Evolutionary conservation across 2,888 invertebrate genomes (phyloP), one percentile per base, ranked within the genome.

Genomic region (Meloe dianella): DNA sequence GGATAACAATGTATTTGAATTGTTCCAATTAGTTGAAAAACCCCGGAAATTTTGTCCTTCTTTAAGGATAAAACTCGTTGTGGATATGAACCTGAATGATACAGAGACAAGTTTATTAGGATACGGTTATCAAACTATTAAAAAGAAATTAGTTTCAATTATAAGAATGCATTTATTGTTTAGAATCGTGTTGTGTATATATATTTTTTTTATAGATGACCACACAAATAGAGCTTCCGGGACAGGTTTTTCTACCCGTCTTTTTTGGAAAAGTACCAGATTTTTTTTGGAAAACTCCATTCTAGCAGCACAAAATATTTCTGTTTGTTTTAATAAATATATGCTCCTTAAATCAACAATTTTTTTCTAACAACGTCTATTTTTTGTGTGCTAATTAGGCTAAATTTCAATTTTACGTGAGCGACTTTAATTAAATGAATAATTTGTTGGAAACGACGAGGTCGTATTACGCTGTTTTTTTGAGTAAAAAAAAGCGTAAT

Each of bases 91-190:
- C 20, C 20, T 47, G 20, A 47, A 47, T 47, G 47, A 20, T 47
- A 47, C 20, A 47, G 8, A 20, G 47, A 47, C 20, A 47, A 17
- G 20, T 20, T 47, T 20, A 47, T 47, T 47, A 10, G 47, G 17
- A 47, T 47, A 47, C 47, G 20, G 47, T 47, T 47, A 47, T 47
- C 47, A 47, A 47, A 47, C 20, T 47, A 47, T 47, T 47, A 47
- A 47, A 47, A 47, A 47, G 8, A 47, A 47, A 47, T 47, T 47
- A 20, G 47, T 47, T 20, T 20, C 47, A 38, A 38, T 38, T 38
- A 38, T 38, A 38, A 4, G 14, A 38, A 38, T n/a, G 38, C 38
- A 47, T 47, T 47, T 47, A 17, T 47, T 47, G 8, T 47, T 38
- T 38, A n/a, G n/a, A 32, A 32, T 12, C 32, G 9, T 8, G 1